These are phyloP conservation scores for Ips nitidus DNA, from an alignment of 1,140 invertebrate species.

Conservation along the genomic window DNA sequence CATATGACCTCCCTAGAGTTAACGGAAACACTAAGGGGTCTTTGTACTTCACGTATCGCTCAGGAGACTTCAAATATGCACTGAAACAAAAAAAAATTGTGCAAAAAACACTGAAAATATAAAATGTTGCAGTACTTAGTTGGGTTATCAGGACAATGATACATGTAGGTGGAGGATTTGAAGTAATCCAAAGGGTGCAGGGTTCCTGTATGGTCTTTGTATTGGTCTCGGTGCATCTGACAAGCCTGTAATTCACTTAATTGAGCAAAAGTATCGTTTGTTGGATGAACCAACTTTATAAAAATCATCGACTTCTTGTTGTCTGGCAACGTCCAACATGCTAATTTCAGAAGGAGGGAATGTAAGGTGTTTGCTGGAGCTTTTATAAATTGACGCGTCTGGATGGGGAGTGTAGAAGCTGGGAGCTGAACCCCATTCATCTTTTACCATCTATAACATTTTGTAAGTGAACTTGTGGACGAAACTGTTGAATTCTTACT, in stretches of 20 bases:
- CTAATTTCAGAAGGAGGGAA: constrained; percentile 50
- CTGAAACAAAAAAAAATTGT: constrained; percentile 48
- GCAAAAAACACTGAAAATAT: not conserved
- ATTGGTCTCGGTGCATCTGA: constrained; percentile 60
- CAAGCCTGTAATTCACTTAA: constrained; percentile 50
- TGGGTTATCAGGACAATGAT: constrained; percentile 56
- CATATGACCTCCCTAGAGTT: constrained; percentile 54
- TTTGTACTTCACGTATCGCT: constrained; percentile 58
- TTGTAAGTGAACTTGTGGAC: not conserved
- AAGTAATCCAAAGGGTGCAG: constrained; percentile 59
- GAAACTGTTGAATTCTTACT: constrained; percentile 38
- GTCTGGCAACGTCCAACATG: constrained; percentile 54
- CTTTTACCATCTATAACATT: constrained; percentile 41
- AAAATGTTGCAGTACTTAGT: constrained; percentile 50
- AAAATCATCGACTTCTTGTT: constrained; percentile 58
- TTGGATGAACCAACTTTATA: constrained; percentile 51
- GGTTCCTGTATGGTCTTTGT: constrained; percentile 56
- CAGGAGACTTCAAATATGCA: constrained; percentile 57
- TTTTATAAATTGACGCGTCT: constrained; percentile 52
- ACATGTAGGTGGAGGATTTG: constrained; percentile 53
- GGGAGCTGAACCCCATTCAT: constrained; percentile 53
- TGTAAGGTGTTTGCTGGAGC: constrained; percentile 43
- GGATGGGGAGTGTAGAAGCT: constrained; percentile 54
- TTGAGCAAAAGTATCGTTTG: not conserved
- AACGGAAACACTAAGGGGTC: constrained; percentile 57